Evolutionary conservation across 2,888 invertebrate genomes (phyloP).

Genomic region (Incurvaria masculella): DNA sequence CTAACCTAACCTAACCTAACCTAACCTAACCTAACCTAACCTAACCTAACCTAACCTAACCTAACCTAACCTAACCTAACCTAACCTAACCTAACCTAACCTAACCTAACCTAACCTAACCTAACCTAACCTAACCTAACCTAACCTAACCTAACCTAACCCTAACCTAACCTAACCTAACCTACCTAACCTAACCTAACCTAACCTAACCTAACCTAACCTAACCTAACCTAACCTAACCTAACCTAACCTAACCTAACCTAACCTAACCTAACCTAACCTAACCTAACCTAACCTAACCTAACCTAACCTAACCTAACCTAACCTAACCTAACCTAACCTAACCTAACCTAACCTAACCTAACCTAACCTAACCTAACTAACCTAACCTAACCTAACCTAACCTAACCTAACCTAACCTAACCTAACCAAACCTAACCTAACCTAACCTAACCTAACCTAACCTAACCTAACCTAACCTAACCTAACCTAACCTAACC

Average conservation of each 20-base stretch:
- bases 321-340: constrained; percentile 16
- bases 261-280: constrained; percentile 18
- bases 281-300: constrained; percentile 18
- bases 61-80: constrained; percentile 15
- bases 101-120: constrained; percentile 16
- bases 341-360: background rate
- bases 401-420: background rate
- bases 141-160: constrained; percentile 18
- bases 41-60: constrained; percentile 13
- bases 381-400: background rate
- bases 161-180: too few species aligned
- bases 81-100: constrained; percentile 14
- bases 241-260: constrained; percentile 19
- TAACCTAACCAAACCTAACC: background rate
- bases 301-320: constrained; percentile 20
- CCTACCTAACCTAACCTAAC: too few species aligned
- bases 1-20: constrained; percentile 17
- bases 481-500: background rate
- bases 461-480: background rate
- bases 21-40: constrained; percentile 14
- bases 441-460: background rate
- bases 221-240: constrained; percentile 20
- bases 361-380: background rate
- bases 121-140: constrained; percentile 17
- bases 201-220: constrained; percentile 21